phyloP scores from a whole-genome alignment of 2,113 vertebrate species.

The Proteles cristata region DNA sequence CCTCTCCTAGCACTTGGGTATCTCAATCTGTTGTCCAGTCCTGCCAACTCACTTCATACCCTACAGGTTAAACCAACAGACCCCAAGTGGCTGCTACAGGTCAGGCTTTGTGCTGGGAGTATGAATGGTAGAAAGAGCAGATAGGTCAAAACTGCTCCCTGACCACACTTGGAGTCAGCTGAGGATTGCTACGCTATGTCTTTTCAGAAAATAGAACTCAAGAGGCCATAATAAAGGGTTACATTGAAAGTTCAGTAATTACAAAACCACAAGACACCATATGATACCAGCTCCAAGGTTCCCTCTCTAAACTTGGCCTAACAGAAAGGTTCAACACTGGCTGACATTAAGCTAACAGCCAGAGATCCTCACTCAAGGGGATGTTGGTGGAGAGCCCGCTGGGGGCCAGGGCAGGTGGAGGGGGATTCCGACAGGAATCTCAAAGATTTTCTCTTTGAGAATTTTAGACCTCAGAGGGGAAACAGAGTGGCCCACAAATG shows the following conservation, averaged over 20 bases:
- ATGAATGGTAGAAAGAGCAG: too few relatives aligned
- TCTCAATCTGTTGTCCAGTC: background rate
- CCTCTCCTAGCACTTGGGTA: background rate
- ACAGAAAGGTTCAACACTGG: background rate
- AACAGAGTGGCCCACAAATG: background rate
- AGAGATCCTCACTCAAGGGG: background rate
- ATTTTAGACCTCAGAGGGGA: background rate
- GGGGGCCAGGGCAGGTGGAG: background rate
- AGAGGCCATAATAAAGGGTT: background rate
- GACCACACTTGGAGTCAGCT: background rate
- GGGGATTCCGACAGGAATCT: background rate
- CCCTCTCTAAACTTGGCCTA: background rate
- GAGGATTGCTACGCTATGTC: background rate
- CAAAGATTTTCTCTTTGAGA: background rate
- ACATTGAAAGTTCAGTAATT: background rate
- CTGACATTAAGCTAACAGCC: background rate
- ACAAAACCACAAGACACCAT: background rate
- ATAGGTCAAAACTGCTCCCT: background rate
- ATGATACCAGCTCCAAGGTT: too few relatives aligned
- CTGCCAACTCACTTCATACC: background rate
- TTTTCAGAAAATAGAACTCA: background rate
- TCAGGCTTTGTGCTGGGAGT: background rate
- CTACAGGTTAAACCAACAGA: background rate
- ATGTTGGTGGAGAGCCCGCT: background rate
- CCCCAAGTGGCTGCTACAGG: accelerated